Evolutionary conservation across 2,888 invertebrate genomes (phyloP).

Genomic region (Disparrhopalites patrizii): DNA sequence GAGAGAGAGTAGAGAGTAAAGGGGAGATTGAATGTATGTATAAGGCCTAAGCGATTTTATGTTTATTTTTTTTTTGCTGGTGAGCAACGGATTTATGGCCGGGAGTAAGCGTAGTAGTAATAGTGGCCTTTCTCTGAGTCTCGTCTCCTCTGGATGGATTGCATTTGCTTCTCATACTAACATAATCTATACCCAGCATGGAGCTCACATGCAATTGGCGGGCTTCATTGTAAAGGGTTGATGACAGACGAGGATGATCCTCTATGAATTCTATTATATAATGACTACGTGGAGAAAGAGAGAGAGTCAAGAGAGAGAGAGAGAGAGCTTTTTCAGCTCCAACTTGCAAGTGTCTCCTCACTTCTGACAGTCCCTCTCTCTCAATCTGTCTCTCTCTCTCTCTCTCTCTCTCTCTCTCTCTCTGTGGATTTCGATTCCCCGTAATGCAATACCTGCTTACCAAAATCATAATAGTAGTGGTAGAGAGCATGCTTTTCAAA

Average conservation of each 20-base stretch:
- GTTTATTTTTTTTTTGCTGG: not conserved
- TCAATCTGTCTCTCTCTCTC: not conserved
- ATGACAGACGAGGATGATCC: constrained; percentile 26
- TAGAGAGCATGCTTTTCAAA: not conserved
- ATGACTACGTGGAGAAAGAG: constrained; percentile 19
- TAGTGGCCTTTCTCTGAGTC: no score
- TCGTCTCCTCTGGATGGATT: no score
- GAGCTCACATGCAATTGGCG: not conserved
- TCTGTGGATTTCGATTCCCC: constrained; percentile 8
- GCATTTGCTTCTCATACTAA: no score
- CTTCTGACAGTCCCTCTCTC: not conserved
- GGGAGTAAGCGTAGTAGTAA: no score
- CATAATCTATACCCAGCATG: no score
- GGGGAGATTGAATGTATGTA: not conserved
- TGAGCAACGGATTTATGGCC: no score
- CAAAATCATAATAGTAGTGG: no score
- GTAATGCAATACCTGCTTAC: not conserved
- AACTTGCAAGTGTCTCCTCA: constrained; percentile 6
- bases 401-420: not conserved
- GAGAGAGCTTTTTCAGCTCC: constrained; percentile 20
- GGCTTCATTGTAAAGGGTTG: constrained; percentile 9
- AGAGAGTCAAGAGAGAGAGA: constrained; percentile 11
- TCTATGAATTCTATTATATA: constrained; percentile 24
- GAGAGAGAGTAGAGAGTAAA: not conserved
- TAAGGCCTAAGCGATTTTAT: not conserved